phyloP scores from a whole-genome alignment of 2,888 invertebrate species.

The Agriopis leucophaearia region DNA sequence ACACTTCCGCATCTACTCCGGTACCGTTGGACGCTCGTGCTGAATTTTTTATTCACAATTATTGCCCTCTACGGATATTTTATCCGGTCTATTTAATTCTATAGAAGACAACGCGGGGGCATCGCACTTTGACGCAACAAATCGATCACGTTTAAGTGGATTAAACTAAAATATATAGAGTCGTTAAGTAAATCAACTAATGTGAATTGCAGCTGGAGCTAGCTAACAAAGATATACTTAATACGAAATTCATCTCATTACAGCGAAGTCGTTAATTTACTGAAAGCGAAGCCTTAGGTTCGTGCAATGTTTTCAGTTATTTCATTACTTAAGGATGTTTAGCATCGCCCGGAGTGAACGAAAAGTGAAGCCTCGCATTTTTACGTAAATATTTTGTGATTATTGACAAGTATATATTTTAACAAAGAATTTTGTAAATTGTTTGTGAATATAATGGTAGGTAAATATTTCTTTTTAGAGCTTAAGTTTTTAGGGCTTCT shows the following conservation, averaged over 20 bases:
- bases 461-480: background rate
- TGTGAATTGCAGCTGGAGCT: conserved; percentile 28
- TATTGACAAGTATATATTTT: conserved; percentile 12
- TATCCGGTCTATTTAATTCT: conserved; percentile 71
- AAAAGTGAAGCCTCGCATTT: conserved; percentile 15
- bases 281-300: conserved; percentile 21
- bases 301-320: conserved; percentile 30
- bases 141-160: conserved; percentile 31
- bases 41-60: conserved; percentile 82
- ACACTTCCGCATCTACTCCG: conserved; percentile 53
- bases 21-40: conserved; percentile 58
- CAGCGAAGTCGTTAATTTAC: conserved; percentile 28
- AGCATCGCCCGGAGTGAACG: conserved; percentile 16
- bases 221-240: conserved; percentile 20
- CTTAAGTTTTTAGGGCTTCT: background rate
- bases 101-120: conserved; percentile 49
- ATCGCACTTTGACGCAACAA: conserved; percentile 48
- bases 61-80: conserved; percentile 65
- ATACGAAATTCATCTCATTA: conserved; percentile 28
- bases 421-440: conserved; percentile 9
- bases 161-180: conserved; percentile 18
- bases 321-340: conserved; percentile 28
- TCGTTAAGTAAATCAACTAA: conserved; percentile 30
- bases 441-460: background rate
- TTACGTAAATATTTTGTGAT: conserved; percentile 14